Evolutionary conservation across 1,140 invertebrate genomes (phyloP), one percentile per base, ranked within the genome.

Genomic region (Oscheius sp.): DNA sequence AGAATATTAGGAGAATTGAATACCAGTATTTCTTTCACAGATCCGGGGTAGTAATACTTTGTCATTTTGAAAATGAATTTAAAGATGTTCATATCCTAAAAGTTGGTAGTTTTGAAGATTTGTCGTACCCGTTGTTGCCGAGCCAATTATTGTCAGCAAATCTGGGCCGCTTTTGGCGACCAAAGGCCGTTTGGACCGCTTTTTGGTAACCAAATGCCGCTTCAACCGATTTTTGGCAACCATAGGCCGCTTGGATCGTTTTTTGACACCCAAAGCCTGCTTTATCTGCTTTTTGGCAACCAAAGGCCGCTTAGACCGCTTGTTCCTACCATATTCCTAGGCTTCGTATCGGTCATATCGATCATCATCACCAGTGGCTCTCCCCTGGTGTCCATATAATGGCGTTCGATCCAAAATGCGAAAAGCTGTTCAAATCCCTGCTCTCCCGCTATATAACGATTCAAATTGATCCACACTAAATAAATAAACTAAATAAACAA

Each of bases 391-490:
- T 75, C 64, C 70, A 75, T 76, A 35, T 62, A 73, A 42, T 74
- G 72, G 26, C 70, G 61, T 36, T 76, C 75, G 15, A 76, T 36
- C 75, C 75, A 76, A 65, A 74, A 76, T 61, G 67, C 52, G 32
- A 76, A 73, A 20, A 68, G 65, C 55, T 73, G 45, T 58, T 76
- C 71, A 28, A 64, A 67, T 2, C 64, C 72, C 23, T 75, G 36
- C 31, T 76, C 65, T 2, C 66, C 75, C 45, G 58, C 68, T 29
- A 46, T 58, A 38, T 76, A 68, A 38, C 68, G 38, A 7, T 26
- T 42, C 58, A 76, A 62, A 32, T 68, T 67, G 31, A 76, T 76
- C 75, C 75, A 76, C 45, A 76, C 75, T 76, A 32, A 23, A 74
- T 45, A 46, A 71, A 36, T 26, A 72, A 36, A 0, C 18, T 61